Conservation (phyloP, 2,888 invertebrate species). For the Callosobruchus maculatus region DNA sequence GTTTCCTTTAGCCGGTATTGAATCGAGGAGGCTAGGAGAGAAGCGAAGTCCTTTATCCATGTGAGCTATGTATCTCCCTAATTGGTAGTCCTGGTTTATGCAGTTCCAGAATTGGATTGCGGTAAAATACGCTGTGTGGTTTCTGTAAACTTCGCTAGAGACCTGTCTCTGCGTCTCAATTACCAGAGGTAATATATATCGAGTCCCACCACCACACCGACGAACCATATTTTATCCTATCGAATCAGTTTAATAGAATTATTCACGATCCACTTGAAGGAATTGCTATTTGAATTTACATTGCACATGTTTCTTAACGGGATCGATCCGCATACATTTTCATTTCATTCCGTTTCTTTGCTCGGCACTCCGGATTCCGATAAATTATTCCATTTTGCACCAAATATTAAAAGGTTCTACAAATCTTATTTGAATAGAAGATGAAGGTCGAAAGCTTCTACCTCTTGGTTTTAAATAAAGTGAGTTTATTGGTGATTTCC, state of each 20-base stretch:
- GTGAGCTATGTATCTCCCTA: slow-evolving; percentile 46
- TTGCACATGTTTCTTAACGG: slow-evolving; percentile 26
- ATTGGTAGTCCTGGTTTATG: slow-evolving; percentile 49
- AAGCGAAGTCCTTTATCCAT: slow-evolving; percentile 30
- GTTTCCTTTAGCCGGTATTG: not conserved
- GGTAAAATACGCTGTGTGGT: slow-evolving; percentile 49
- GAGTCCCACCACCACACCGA: not conserved
- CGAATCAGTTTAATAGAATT: slow-evolving; percentile 39
- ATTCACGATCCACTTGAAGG: slow-evolving; percentile 37
- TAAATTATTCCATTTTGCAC: slow-evolving; percentile 28
- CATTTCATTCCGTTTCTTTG: slow-evolving; percentile 9
- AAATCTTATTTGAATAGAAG: slow-evolving; percentile 25
- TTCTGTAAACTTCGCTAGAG: slow-evolving; percentile 46
- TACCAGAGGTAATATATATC: slow-evolving; percentile 43
- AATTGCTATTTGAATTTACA: slow-evolving; percentile 34
- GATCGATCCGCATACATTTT: slow-evolving; percentile 9
- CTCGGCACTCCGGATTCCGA: slow-evolving; percentile 16
- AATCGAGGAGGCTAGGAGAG: not conserved
- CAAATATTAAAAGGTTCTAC: slow-evolving; percentile 24
- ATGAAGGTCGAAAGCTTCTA: slow-evolving; percentile 25
- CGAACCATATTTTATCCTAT: slow-evolving; percentile 32
- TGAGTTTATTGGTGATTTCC: slow-evolving; percentile 27
- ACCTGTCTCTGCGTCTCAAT: slow-evolving; percentile 46
- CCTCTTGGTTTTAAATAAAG: slow-evolving; percentile 22
- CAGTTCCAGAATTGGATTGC: slow-evolving; percentile 50